Evolutionary conservation across 1,140 invertebrate genomes (phyloP).

Genomic region (Panagrolaimus sp.): DNA sequence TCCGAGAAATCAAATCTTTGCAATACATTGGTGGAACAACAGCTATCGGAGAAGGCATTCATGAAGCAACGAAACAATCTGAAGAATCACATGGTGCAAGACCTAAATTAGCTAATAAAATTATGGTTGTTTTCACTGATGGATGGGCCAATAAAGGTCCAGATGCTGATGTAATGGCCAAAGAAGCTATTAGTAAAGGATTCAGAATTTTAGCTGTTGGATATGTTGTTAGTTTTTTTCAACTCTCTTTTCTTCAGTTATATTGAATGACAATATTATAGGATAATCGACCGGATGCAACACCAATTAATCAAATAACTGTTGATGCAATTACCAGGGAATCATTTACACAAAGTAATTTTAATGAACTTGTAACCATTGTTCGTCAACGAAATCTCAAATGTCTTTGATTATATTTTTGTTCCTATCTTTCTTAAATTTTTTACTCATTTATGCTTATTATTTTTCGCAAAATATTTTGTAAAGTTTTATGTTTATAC

Average conservation of each 20-base stretch:
- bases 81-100: slow-evolving; percentile 45
- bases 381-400: slow-evolving; percentile 33
- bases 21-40: slow-evolving; percentile 56
- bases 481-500: background rate
- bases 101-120: slow-evolving; percentile 51
- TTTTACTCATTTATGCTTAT: background rate
- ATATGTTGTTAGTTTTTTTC: slow-evolving; percentile 35
- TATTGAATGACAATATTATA: slow-evolving; percentile 23
- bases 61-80: slow-evolving; percentile 46
- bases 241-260: slow-evolving; percentile 9
- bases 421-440: background rate
- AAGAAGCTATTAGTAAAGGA: slow-evolving; percentile 33
- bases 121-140: slow-evolving; percentile 50
- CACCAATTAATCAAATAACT: slow-evolving; percentile 41
- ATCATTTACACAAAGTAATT: slow-evolving; percentile 37
- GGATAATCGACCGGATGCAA: slow-evolving; percentile 31
- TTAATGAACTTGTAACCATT: slow-evolving; percentile 42
- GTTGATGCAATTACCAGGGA: slow-evolving; percentile 39
- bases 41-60: slow-evolving; percentile 51
- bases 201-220: slow-evolving; percentile 45
- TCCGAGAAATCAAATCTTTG: slow-evolving; percentile 42
- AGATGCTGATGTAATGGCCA: slow-evolving; percentile 37
- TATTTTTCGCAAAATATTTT: background rate
- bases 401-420: slow-evolving; percentile 25
- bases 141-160: slow-evolving; percentile 54